A percentile compares a stretch with the other conserved stretches of the same genome.
Evolutionary conservation across 2,888 invertebrate species (phyloP).

Genomic region (Augiades crinisus): DNA sequence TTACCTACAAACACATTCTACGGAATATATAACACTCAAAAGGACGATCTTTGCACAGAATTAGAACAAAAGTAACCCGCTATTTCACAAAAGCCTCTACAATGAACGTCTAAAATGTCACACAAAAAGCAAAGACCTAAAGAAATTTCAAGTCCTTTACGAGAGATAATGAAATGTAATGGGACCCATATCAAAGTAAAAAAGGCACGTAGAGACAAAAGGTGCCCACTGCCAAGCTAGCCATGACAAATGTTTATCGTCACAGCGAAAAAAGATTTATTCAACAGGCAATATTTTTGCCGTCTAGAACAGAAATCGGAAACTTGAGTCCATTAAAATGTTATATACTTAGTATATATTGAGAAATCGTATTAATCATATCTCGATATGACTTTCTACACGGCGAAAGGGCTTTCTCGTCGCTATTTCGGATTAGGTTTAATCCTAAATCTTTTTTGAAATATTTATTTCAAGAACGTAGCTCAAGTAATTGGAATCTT

Average conservation of each 20-base stretch:
- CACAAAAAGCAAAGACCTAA: conserved; percentile 12
- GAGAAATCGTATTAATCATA: no score
- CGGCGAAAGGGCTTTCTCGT: no score
- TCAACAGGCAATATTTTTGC: neutral
- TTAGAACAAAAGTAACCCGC: neutral
- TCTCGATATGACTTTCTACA: no score
- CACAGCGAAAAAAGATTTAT: conserved; percentile 10
- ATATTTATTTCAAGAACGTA: no score
- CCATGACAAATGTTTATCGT: conserved; percentile 20
- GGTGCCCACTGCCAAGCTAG: conserved; percentile 18
- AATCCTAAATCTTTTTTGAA: no score
- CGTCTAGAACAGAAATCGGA: conserved; percentile 1
- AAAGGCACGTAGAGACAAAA: conserved; percentile 11
- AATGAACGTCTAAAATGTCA: conserved; percentile 6
- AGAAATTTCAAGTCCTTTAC: conserved; percentile 14
- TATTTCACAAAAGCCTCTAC: neutral
- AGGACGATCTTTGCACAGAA: neutral
- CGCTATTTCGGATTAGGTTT: no score
- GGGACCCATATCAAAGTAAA: conserved; percentile 24
- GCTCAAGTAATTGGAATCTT: no score
- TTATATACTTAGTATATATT: no score
- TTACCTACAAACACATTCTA: neutral
- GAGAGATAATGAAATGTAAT: conserved; percentile 19
- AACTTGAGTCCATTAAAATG: no score
- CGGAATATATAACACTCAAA: neutral